Conservation (phyloP, 2,113 vertebrate species). For the Planiliza haematocheilus region DNA sequence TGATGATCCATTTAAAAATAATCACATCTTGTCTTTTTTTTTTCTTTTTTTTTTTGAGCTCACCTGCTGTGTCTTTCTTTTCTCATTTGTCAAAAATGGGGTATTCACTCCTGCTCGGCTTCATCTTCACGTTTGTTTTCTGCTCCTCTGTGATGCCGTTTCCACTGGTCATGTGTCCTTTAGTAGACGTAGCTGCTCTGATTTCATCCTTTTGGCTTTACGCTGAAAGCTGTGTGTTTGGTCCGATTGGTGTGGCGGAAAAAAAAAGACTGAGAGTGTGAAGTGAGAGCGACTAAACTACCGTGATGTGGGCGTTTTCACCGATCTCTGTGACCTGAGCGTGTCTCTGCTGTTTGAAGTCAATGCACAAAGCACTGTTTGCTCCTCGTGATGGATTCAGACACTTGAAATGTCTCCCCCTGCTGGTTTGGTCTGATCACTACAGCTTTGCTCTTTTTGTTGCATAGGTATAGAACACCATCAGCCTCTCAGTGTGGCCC, state of each 20-base stretch:
- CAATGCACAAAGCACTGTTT: background rate
- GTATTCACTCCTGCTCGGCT: slow-evolving; percentile 22
- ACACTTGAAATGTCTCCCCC: slow-evolving; percentile 19
- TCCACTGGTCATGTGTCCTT: background rate
- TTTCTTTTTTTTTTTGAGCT: slow-evolving; percentile 10
- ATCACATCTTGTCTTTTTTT: slow-evolving; percentile 24
- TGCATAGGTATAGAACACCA: slow-evolving; percentile 85
- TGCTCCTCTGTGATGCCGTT: slow-evolving; percentile 28
- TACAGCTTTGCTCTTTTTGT: slow-evolving; percentile 14
- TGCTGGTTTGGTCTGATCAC: slow-evolving; percentile 21
- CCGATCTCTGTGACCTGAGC: background rate
- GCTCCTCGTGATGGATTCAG: background rate
- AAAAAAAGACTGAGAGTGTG: background rate
- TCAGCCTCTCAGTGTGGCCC: slow-evolving; percentile 88
- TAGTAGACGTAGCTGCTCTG: background rate
- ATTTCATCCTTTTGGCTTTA: slow-evolving; percentile 12
- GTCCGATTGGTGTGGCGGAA: slow-evolving; percentile 10
- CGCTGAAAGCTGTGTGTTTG: slow-evolving; percentile 1
- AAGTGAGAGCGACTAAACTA: background rate
- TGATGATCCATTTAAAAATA: slow-evolving; percentile 32
- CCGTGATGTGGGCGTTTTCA: background rate
- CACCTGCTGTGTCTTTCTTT: slow-evolving; percentile 24
- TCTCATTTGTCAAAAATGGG: slow-evolving; percentile 1
- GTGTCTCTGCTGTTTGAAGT: slow-evolving; percentile 1
- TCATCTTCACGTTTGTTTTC: slow-evolving; percentile 42